Base-by-base conservation (phyloP, 2,888 invertebrate genomes). In the Oscheius onirici region DNA sequence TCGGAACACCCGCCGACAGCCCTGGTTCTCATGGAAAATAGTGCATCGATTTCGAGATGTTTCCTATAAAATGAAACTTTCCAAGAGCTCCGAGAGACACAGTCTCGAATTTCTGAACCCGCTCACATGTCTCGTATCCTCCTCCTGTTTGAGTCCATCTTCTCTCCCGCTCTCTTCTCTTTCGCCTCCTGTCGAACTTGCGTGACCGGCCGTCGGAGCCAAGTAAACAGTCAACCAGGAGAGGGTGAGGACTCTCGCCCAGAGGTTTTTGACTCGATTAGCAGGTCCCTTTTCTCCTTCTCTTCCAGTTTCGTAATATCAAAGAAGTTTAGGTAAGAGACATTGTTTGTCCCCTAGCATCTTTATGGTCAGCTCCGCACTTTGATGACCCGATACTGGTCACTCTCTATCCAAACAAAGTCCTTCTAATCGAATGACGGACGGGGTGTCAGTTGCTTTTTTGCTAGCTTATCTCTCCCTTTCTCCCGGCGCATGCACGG, bases 261-360 rank as follows among this genome's bases (percentile, higher is more conserved):
- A 63, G 63, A 15, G n/a, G 63, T 63, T 63, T 63, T 63, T 63
- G 63, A 63, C 63, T 49, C 63, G 49, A 63, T 63, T 63, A 63
- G 46, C 63, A 41, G 58, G 43, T 55, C 34, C 17, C 28, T 15
- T 5, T 34, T 28, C 13, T 22, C 55, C 55, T 55, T 41, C 15
- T n/a, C n/a, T 20, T 5, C 2, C 13, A 20, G 24, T 20, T n/a
- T 28, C 15, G 8, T 26, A 15, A 24, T 55, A 26, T 3, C n/a
- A 24, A 52, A 34, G 34, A 34, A 34, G 34, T 34, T 34, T 34
- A 34, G 34, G 34, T 34, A 17, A 46, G 46, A 46, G 46, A 46
- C 46, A 46, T 3, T n/a, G 46, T n/a, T 46, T n/a, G 46, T 17
- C 46, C 46, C 13, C 15, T 46, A n/a, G n/a, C 15, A 10, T 34